Evolutionary conservation across 1,140 invertebrate species (phyloP), one percentile per base, ranked within the genome.

Genomic region (Drosophila ohnishii): DNA sequence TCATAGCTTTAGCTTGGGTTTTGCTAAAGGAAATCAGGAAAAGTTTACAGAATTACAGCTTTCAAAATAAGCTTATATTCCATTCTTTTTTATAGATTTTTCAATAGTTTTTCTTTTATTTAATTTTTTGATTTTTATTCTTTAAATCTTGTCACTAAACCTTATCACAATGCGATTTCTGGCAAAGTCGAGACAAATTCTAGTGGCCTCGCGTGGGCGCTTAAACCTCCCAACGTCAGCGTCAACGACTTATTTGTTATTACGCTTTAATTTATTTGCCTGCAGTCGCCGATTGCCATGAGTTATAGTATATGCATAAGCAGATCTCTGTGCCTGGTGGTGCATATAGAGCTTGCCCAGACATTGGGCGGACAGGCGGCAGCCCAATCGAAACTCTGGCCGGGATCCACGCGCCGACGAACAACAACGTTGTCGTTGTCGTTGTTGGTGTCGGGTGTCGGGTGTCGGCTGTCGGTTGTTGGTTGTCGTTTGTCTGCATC

Each of bases 251-350:
- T 84, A 88, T 84, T 88, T 88, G 84, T 88, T 88, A 88, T 88
- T 88, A 88, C 80, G 76, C 79, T 88, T 88, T 88, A 88, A 88
- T 88, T 88, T 88, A 88, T 88, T 84, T 88, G 63, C 64, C 50
- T 40, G 75, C 55, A 75, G 78, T 74, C 59, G 35, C 51, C 60
- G 79, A 53, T 51, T 88, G 80, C 80, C 82, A 80, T 88, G 80
- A 88, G 87, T 88, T 89, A 88, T 88, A 78, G 70, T 73, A 53
- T 42, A 25, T 58, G 67, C 64, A 71, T 69, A 69, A 69, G 62
- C 65, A 69, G 65, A 67, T 69, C 65, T 66, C 61, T 25, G 34
- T 28, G 19, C 44, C 8, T 5, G 14, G 25, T 9, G 30, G 6
- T 58, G 51, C 59, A 63, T 64, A 59, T 64, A 28, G 22, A 6